phyloP scores from a whole-genome alignment of 2,113 vertebrate species.

The Speoplatyrhinus poulsoni region DNA sequence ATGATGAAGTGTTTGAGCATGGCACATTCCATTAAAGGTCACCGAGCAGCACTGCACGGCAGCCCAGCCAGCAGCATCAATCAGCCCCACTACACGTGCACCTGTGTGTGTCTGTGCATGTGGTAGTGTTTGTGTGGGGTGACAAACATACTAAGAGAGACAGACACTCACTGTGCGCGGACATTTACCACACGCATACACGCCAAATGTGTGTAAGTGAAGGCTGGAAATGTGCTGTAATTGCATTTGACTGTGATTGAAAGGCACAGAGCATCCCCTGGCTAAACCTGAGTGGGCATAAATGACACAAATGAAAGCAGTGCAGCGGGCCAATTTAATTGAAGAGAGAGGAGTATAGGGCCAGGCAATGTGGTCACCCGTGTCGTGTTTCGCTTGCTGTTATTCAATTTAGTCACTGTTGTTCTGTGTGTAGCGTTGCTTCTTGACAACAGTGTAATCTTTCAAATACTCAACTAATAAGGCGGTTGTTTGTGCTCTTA shows the following conservation, averaged over 20 bases:
- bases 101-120: slow-evolving; percentile 21
- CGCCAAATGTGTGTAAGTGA: no score
- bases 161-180: background rate
- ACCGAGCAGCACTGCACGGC: slow-evolving; percentile 53
- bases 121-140: background rate
- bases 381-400: slow-evolving; percentile 27
- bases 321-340: slow-evolving; percentile 24
- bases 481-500: no score
- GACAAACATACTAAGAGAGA: background rate
- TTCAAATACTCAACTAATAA: no score
- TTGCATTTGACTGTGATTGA: slow-evolving; percentile 8
- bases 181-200: background rate
- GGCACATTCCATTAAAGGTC: slow-evolving; percentile 70
- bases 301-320: slow-evolving; percentile 18
- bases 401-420: slow-evolving; percentile 11
- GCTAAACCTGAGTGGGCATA: slow-evolving; percentile 22
- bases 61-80: slow-evolving; percentile 54
- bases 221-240: no score
- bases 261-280: slow-evolving; percentile 29
- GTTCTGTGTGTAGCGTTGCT: no score
- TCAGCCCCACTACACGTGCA: slow-evolving; percentile 59
- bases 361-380: slow-evolving; percentile 4
- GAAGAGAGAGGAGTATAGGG: background rate
- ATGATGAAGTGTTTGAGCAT: slow-evolving; percentile 65
- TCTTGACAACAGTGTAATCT: no score